Evolutionary conservation across 2,888 invertebrate species (phyloP), one percentile per base, ranked within the genome.

Genomic region (Archips xylosteana): DNA sequence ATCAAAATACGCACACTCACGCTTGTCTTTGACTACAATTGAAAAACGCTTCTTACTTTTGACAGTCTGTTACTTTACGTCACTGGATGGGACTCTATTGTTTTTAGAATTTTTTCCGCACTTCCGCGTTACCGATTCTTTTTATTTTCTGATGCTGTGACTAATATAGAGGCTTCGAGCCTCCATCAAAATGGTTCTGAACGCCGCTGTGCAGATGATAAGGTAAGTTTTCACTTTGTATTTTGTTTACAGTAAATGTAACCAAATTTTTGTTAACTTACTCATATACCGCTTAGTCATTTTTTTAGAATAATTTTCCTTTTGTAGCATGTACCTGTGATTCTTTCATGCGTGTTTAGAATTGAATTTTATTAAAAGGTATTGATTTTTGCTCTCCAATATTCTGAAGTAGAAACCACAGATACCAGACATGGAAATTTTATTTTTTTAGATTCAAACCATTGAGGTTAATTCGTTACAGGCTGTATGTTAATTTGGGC

Each of bases 141-240:
- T 82, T 86, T 85, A 82, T 84, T 89, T 85, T 87, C 90, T 89
- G 85, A 94, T 94, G 94, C 88, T 92, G 86, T 95, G 94, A 94
- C 89, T 87, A 88, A 87, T 86, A 82, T 78, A 83, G 92, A 92
- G 93, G 94, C 92, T 88, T 81, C 89, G 86, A 86, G 94, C 94
- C 93, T 94, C 92, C 85, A 84, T 88, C 87, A 95, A 91, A 91
- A 97, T 97, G 97, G 96, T 96, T 88, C 95, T 96, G 91, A 96
- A 96, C 90, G 96, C 96, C 85, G 97, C 97, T 87, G 96, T 96
- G 82, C 96, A 97, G 92, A 96, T 96, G 92, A 93, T 97, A 81
- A 96, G 96, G 97, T 97, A 91, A 92, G 95, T 90, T 73, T 63
- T 23, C 32, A 12, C 23, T 10, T 42, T 23, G 42, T 45, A 59